phyloP scores from a whole-genome alignment of 2,113 vertebrate genomes.

The Labeo rohita region DNA sequence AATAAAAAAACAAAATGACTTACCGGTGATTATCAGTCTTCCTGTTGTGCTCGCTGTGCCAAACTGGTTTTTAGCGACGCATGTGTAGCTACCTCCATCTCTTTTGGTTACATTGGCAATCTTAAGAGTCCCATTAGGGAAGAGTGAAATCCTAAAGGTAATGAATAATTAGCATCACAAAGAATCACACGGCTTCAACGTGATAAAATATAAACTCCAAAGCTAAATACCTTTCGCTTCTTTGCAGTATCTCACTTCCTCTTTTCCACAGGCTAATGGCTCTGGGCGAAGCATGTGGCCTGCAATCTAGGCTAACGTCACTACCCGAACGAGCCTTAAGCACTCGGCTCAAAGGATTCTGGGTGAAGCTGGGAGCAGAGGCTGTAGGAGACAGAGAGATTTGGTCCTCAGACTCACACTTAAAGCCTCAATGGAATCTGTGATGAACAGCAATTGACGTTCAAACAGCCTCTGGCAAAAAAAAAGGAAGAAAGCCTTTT shows the following conservation, averaged over 20 bases:
- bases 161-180: slow-evolving; percentile 30
- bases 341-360: slow-evolving; percentile 81
- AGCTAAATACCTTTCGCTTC: slow-evolving; percentile 82
- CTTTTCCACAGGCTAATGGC: slow-evolving; percentile 90
- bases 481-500: slow-evolving; percentile 18
- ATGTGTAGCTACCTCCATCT: slow-evolving; percentile 86
- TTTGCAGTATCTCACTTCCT: slow-evolving; percentile 82
- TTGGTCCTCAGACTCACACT: slow-evolving; percentile 16
- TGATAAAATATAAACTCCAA: neutral
- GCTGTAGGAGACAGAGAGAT: slow-evolving; percentile 73
- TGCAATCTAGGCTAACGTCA: slow-evolving; percentile 89
- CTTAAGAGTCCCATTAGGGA: slow-evolving; percentile 85
- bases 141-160: slow-evolving; percentile 75
- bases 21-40: slow-evolving; percentile 86
- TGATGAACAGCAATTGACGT: slow-evolving; percentile 35
- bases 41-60: slow-evolving; percentile 86
- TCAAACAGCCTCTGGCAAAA: slow-evolving; percentile 25
- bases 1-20: slow-evolving; percentile 16
- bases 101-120: slow-evolving; percentile 85
- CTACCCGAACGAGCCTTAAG: slow-evolving; percentile 88
- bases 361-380: slow-evolving; percentile 90
- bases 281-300: slow-evolving; percentile 88
- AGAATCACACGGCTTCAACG: neutral
- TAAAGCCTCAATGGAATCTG: slow-evolving; percentile 38
- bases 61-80: slow-evolving; percentile 91